phyloP scores from a whole-genome alignment of 1,140 invertebrate species.

The Heterodera carotae region DNA sequence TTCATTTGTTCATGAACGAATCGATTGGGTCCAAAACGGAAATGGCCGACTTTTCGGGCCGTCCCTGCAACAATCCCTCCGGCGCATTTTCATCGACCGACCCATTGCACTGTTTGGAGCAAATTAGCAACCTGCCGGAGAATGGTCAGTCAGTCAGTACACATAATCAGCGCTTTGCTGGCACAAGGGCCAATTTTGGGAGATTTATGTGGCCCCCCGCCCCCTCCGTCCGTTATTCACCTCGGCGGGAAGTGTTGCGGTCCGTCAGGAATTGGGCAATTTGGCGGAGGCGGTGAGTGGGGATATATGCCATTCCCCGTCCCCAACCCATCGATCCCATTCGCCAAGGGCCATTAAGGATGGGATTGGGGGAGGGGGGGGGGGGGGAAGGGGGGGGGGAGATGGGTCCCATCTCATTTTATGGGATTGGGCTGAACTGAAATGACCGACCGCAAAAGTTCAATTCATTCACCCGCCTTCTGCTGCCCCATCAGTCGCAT shows the following conservation, averaged over 20 bases:
- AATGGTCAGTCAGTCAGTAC: background rate
- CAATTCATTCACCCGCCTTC: no score
- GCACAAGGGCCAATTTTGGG: slow-evolving; percentile 5
- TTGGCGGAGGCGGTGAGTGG: slow-evolving; percentile 15
- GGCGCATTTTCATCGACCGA: background rate
- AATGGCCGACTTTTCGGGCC: background rate
- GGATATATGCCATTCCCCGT: slow-evolving; percentile 11
- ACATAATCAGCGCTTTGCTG: no score
- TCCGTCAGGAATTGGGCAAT: slow-evolving; percentile 17
- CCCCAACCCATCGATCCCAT: background rate
- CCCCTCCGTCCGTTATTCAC: background rate
- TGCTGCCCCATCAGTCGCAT: no score
- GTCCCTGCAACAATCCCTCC: slow-evolving; percentile 8
- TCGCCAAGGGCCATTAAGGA: slow-evolving; percentile 19
- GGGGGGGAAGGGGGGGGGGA: background rate
- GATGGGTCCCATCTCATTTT: background rate
- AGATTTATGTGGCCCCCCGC: slow-evolving; percentile 5
- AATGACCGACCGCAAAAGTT: background rate
- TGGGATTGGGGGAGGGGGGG: no score
- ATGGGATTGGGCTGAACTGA: background rate
- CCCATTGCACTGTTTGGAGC: slow-evolving; percentile 3
- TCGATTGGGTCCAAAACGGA: background rate
- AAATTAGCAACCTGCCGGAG: slow-evolving; percentile 14
- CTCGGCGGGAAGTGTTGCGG: slow-evolving; percentile 13
- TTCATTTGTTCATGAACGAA: background rate